Percentiles rank a stretch among this genome's conserved stretches.
These are phyloP conservation scores for Eurosta solidaginis DNA, from an alignment of 1,140 invertebrate species.

Conservation along the genomic window DNA sequence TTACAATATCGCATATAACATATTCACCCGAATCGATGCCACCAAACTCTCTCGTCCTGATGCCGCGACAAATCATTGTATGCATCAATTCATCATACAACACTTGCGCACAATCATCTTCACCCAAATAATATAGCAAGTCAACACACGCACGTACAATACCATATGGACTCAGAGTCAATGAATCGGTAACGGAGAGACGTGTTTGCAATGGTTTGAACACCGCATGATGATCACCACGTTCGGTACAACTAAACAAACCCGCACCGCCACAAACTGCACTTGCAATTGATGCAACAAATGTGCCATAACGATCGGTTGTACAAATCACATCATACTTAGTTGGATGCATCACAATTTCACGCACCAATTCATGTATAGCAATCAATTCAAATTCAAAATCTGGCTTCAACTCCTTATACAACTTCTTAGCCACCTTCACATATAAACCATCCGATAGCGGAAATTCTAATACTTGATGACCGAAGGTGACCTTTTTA, in stretches of 20 bases:
- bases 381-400: constrained; percentile 45
- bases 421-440: constrained; percentile 34
- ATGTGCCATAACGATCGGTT: constrained; percentile 51
- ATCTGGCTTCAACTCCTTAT: constrained; percentile 2
- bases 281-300: constrained; percentile 47
- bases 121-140: constrained; percentile 41
- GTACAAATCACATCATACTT: constrained; percentile 46
- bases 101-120: constrained; percentile 33
- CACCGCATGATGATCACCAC: constrained; percentile 45
- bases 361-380: constrained; percentile 38
- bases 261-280: constrained; percentile 49
- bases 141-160: constrained; percentile 47
- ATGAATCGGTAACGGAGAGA: constrained; percentile 46
- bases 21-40: constrained; percentile 46
- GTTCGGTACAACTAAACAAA: constrained; percentile 46
- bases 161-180: constrained; percentile 48
- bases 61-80: constrained; percentile 43
- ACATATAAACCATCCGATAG: constrained; percentile 42
- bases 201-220: constrained; percentile 53
- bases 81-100: constrained; percentile 42
- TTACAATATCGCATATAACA: constrained; percentile 50
- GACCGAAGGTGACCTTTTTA: constrained; percentile 41
- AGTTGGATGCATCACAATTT: constrained; percentile 37
- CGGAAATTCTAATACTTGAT: constrained; percentile 46
- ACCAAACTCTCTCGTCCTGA: constrained; percentile 45